Percentiles rank a stretch among this genome's conserved stretches.
phyloP scores from a whole-genome alignment of 2,113 vertebrate species.

The Bettongia penicillata region DNA sequence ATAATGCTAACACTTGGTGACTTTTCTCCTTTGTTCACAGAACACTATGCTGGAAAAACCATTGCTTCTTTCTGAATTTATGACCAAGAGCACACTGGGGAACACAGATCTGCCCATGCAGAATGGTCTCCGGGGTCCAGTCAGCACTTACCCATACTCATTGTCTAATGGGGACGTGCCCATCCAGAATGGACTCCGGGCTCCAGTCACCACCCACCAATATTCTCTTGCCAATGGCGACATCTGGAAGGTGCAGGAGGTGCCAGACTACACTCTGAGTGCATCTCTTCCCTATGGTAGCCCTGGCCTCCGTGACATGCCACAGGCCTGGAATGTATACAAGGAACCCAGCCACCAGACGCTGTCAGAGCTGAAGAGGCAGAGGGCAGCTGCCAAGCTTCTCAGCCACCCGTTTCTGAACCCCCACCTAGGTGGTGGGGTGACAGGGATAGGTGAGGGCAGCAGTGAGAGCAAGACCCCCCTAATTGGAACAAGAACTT shows the following conservation, averaged over 20 bases:
- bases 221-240: constrained; percentile 84
- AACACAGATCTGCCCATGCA: constrained; percentile 86
- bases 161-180: constrained; percentile 86
- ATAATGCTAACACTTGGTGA: constrained; percentile 45
- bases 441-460: constrained; percentile 82
- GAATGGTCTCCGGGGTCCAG: constrained; percentile 84
- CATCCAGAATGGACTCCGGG: constrained; percentile 86
- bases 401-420: constrained; percentile 92
- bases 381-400: constrained; percentile 94
- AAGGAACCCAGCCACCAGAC: constrained; percentile 91
- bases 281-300: constrained; percentile 75
- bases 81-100: constrained; percentile 84
- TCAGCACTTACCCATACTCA: constrained; percentile 83
- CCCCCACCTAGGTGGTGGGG: constrained; percentile 89
- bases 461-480: constrained; percentile 88
- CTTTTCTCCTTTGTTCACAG: constrained; percentile 72
- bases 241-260: constrained; percentile 80
- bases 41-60: constrained; percentile 84
- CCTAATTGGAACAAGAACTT: constrained; percentile 87
- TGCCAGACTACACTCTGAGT: constrained; percentile 77
- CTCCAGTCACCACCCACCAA: constrained; percentile 83
- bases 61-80: constrained; percentile 85
- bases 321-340: constrained; percentile 85
- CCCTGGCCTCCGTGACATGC: constrained; percentile 67
- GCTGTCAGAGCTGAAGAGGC: constrained; percentile 95